Conservation (phyloP, 2,113 vertebrate genomes). For the Cinclus mexicanus region DNA sequence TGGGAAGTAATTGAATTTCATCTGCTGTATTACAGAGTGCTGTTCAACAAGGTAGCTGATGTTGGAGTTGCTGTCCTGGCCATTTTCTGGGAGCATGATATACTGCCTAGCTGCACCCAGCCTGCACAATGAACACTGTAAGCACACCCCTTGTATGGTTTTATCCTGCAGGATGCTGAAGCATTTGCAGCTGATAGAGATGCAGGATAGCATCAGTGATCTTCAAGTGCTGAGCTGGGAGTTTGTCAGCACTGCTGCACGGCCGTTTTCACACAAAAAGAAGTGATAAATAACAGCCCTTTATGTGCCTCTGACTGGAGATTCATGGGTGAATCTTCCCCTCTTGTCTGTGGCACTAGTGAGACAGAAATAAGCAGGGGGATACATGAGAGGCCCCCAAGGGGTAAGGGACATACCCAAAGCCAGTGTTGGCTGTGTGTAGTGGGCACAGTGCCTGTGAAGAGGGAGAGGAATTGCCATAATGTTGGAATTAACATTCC, state of each 20-base stretch:
- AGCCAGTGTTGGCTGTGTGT: background rate
- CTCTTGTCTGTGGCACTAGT: background rate
- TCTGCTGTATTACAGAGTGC: background rate
- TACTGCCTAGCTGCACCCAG: background rate
- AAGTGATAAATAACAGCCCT: background rate
- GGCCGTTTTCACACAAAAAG: background rate
- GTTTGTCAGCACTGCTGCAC: background rate
- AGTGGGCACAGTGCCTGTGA: background rate
- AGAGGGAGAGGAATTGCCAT: background rate
- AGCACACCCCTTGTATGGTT: background rate
- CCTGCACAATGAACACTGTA: background rate
- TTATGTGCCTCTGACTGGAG: background rate
- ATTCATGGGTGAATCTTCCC: background rate
- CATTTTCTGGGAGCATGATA: background rate
- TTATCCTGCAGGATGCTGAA: background rate
- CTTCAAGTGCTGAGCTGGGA: background rate
- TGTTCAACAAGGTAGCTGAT: background rate
- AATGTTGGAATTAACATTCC: background rate
- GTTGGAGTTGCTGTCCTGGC: background rate
- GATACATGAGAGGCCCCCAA: background rate
- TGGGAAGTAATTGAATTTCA: slow-evolving; percentile 13
- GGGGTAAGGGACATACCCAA: background rate
- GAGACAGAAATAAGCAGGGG: background rate
- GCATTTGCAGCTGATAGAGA: background rate
- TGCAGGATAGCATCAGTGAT: background rate